phyloP scores from a whole-genome alignment of 2,888 invertebrate genomes.

The Sminthurinus aureus region DNA sequence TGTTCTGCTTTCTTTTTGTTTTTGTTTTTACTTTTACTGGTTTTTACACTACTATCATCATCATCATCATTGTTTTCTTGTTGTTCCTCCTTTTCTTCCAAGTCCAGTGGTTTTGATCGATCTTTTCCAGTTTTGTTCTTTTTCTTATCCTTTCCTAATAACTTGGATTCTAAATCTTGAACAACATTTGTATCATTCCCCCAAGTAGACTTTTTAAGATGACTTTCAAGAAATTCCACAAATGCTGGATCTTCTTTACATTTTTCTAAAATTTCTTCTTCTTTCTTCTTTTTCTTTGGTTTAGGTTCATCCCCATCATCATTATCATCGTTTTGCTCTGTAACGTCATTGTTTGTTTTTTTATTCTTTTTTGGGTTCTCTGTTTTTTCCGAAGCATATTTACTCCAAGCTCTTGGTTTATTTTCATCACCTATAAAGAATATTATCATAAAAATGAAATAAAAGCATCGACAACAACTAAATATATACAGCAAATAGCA shows the following conservation, averaged over 20 bases:
- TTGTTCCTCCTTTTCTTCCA: conserved; percentile 51
- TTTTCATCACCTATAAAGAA: conserved; percentile 64
- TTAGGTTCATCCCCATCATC: conserved; percentile 63
- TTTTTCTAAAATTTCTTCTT: conserved; percentile 74
- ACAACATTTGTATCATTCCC: conserved; percentile 55
- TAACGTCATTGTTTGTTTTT: too few relatives aligned
- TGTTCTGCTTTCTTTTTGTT: neutral
- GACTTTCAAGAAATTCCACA: conserved; percentile 86
- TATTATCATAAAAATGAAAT: neutral
- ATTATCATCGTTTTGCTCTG: conserved; percentile 54
- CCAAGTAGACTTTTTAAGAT: conserved; percentile 67
- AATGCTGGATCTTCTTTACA: conserved; percentile 89
- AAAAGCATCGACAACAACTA: neutral
- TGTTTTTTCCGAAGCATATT: conserved; percentile 70
- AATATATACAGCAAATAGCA: conserved; percentile 8
- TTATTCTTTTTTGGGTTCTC: conserved; percentile 38
- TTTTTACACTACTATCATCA: conserved; percentile 61
- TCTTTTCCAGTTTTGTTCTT: conserved; percentile 26
- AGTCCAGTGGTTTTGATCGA: neutral
- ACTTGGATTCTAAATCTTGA: conserved; percentile 61
- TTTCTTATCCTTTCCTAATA: conserved; percentile 47
- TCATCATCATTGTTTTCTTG: conserved; percentile 63
- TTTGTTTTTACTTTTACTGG: conserved; percentile 41
- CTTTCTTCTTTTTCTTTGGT: conserved; percentile 65
- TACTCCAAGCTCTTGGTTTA: conserved; percentile 93